Evolutionary conservation across 2,888 invertebrate genomes (phyloP).

Genomic region (Leuctra nigra): DNA sequence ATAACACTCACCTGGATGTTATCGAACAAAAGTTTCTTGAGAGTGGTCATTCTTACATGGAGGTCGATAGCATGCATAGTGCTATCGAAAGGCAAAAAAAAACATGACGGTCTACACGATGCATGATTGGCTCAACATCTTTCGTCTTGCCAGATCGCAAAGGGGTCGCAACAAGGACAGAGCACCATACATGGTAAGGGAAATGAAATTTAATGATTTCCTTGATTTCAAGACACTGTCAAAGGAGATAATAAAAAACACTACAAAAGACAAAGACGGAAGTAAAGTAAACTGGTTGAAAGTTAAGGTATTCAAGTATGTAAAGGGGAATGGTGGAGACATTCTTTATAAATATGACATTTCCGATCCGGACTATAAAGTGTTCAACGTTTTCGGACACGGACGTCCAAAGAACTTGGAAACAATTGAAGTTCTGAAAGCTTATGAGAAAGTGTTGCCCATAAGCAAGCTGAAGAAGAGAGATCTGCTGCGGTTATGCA

Average conservation of each 20-base stretch:
- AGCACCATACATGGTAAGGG: constrained; percentile 24
- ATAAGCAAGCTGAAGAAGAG: constrained; percentile 6
- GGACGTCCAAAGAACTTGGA: background rate
- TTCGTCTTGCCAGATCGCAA: constrained; percentile 26
- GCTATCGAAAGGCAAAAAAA: constrained; percentile 29
- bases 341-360: too few relatives aligned
- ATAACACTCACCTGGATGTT: constrained; percentile 27
- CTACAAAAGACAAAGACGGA: too few relatives aligned
- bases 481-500: background rate
- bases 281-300: too few relatives aligned
- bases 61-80: constrained; percentile 32
- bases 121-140: constrained; percentile 30
- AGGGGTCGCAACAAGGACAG: constrained; percentile 27
- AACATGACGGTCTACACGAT: constrained; percentile 26
- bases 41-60: constrained; percentile 31
- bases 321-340: too few relatives aligned
- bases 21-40: constrained; percentile 32
- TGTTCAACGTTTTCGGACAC: background rate
- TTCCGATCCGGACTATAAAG: background rate
- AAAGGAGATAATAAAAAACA: too few relatives aligned
- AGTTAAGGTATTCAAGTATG: too few relatives aligned
- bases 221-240: too few relatives aligned
- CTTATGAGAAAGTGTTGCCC: background rate
- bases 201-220: constrained; percentile 27
- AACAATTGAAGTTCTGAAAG: background rate